Conservation (phyloP, 2,113 vertebrate species). For the Rhineura floridana region DNA sequence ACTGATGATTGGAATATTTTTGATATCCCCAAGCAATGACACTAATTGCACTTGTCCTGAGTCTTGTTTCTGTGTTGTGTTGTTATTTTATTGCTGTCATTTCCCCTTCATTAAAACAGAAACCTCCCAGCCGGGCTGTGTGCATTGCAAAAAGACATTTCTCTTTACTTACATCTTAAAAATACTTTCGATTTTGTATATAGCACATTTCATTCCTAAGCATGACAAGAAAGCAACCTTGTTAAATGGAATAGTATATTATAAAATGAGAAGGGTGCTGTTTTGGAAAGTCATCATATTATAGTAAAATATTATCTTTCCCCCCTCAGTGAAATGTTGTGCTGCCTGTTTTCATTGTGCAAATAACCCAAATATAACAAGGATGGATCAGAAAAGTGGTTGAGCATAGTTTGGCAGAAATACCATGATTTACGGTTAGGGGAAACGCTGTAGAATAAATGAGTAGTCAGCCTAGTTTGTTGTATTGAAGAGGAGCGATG, state of each 20-base stretch:
- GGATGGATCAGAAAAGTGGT: constrained; percentile 12
- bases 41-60: constrained; percentile 16
- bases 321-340: not conserved
- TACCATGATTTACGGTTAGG: constrained; percentile 19
- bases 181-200: not conserved
- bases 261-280: not conserved
- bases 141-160: constrained; percentile 1
- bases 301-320: constrained; percentile 8
- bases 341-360: not conserved
- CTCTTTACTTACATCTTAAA: constrained; percentile 13
- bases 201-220: not conserved
- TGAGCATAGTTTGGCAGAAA: constrained; percentile 24
- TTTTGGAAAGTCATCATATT: constrained; percentile 27
- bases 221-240: constrained; percentile 4
- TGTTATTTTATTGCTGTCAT: not conserved
- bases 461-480: not conserved
- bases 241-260: not conserved
- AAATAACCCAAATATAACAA: not conserved
- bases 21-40: not conserved
- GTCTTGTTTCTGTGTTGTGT: not conserved
- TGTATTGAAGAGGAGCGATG: constrained; percentile 28
- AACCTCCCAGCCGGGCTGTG: not conserved
- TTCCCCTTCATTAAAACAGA: not conserved
- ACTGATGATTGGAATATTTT: not conserved
- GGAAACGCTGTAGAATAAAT: not conserved